phyloP scores from a whole-genome alignment of 2,888 invertebrate genomes.

The Arctia plantaginis region DNA sequence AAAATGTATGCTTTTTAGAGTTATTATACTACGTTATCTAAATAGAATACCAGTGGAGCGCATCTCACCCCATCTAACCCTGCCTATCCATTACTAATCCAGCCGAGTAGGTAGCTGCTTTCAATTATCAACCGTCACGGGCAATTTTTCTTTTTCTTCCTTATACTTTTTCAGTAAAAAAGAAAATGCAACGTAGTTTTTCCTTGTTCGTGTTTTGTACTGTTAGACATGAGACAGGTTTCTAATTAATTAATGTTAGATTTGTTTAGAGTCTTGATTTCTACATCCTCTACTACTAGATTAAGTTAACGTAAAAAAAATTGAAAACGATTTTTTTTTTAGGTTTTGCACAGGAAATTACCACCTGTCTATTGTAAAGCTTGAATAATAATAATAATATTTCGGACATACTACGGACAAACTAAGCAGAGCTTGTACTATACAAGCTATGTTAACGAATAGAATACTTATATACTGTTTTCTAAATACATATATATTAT shows the following conservation, averaged over 20 bases:
- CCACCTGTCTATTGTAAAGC: too few species aligned
- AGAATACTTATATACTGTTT: too few species aligned
- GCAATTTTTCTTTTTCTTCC: slow-evolving; percentile 60
- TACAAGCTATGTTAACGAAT: too few species aligned
- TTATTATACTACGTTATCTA: not conserved
- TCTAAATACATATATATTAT: too few species aligned
- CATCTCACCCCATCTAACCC: slow-evolving; percentile 40
- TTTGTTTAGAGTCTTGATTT: not conserved
- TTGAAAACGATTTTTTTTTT: not conserved
- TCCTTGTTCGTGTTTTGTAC: slow-evolving; percentile 12
- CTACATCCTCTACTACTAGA: not conserved
- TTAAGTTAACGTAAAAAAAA: not conserved
- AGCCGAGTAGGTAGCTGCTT: slow-evolving; percentile 63
- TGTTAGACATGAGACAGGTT: slow-evolving; percentile 3
- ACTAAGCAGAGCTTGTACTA: too few species aligned
- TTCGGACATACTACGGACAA: too few species aligned
- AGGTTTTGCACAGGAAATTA: too few species aligned
- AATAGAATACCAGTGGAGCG: slow-evolving; percentile 25
- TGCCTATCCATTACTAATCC: slow-evolving; percentile 54
- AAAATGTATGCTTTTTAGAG: not conserved
- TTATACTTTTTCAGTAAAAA: slow-evolving; percentile 45
- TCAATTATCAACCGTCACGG: slow-evolving; percentile 67
- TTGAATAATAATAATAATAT: too few species aligned
- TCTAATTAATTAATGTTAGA: slow-evolving; percentile 9
- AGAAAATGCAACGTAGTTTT: slow-evolving; percentile 41